A percentile compares a stretch with the other conserved stretches of the same genome.
Evolutionary conservation across 2,113 vertebrate species (phyloP).

Genomic region (Sinocyclocheilus anophthalmus): DNA sequence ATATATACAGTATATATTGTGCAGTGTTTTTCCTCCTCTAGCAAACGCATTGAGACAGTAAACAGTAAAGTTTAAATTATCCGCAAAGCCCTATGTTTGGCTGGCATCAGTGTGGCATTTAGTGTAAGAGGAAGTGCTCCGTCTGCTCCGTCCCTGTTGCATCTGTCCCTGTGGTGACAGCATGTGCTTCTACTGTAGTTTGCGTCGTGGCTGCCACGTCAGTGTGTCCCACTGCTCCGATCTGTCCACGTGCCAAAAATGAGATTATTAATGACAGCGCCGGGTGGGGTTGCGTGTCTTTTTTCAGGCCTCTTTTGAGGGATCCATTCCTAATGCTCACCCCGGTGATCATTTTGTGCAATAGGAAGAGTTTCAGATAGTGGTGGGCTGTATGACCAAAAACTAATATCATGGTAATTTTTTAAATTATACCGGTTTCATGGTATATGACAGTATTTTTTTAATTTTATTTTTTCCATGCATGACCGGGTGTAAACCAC

Average conservation of each 20-base stretch:
- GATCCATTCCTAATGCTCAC: neutral
- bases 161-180: constrained; percentile 47
- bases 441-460: too few species aligned
- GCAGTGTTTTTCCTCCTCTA: neutral
- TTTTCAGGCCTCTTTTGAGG: neutral
- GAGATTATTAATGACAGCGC: constrained; percentile 17
- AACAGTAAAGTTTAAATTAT: neutral
- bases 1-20: too few species aligned
- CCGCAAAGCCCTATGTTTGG: neutral
- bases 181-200: constrained; percentile 43
- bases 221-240: neutral
- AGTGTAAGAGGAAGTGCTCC: constrained; percentile 20
- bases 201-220: constrained; percentile 3
- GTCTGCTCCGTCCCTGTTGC: constrained; percentile 1
- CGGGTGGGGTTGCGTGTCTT: neutral
- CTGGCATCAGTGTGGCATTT: neutral
- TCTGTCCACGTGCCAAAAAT: neutral
- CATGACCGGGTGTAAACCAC: too few species aligned
- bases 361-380: neutral
- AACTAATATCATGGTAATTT: too few species aligned
- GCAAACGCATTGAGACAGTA: neutral
- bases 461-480: too few species aligned
- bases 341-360: neutral
- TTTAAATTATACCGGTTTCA: too few species aligned
- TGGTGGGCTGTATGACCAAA: too few species aligned